Evolutionary conservation across 2,113 vertebrate species (phyloP), one percentile per base, ranked within the genome.

Genomic region (Salvator merianae): DNA sequence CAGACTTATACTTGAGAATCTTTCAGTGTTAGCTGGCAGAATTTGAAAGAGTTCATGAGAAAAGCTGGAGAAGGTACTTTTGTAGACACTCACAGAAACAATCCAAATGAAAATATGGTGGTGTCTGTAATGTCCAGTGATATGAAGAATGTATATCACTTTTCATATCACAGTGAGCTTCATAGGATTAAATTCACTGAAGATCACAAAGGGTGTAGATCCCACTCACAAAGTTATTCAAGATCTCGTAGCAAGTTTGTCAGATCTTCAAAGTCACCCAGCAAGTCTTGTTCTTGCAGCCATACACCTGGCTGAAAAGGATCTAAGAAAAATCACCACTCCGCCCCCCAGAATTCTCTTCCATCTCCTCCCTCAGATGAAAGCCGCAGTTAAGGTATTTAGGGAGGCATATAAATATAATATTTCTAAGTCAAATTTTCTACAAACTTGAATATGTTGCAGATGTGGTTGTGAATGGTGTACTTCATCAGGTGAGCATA

Each of bases 21-120:
- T n/a, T n/a, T n/a, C n/a, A n/a, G n/a, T n/a, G n/a, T n/a, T n/a
- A n/a, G n/a, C n/a, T n/a, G n/a, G 79, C 95, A 98, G 98, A 97
- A 98, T 94, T 96, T 98, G 88, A 98, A 98, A 94, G 98, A 98
- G 95, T 95, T 98, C 92, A 98, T 98, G 98, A 97, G 98, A 94
- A 98, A 98, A 94, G 98, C 97, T 86, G 97, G 97, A 74, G 98
- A 98, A 84, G 98, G 98, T 66, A 98, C 97, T 34, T 98, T 98
- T 96, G 98, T 98, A 95, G 98, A 98, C 88, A 97, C 98, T 50
- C 98, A 98, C 95, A 96, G 98, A 90, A 96, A 97, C 92, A 98
- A 97, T 93, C 97, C 97, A 95, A 98, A 98, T 74, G 98, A 98
- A 96, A 98, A 98, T 81, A 97, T 98, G 93, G 98, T 98, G 84